Evolutionary conservation across 2,113 vertebrate genomes (phyloP), one percentile per base, ranked within the genome.

Genomic region (Pachyramphus minor): DNA sequence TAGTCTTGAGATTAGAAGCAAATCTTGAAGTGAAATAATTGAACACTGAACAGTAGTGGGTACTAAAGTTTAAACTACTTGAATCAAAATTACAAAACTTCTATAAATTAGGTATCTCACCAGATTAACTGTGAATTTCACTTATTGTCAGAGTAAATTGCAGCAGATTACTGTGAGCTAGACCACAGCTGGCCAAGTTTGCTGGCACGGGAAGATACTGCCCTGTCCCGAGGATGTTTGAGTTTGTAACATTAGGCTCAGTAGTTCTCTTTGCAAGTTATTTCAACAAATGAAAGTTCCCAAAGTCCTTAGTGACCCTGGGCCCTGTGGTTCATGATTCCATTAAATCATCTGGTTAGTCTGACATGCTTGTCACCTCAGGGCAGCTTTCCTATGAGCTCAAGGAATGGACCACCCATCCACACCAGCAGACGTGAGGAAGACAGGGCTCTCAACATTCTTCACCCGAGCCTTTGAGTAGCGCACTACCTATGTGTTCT

Each of bases 341-440:
- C 31, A n/a, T 4, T 3, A 63, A 76, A n/a, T 18, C 27, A 9
- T 55, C 63, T 67, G 23, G 45, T 66, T 45, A 71, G 42, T 17
- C 18, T 21, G 8, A 85, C 23, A 35, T 0, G 1, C 47, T 30
- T 14, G 9, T 52, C 45, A 53, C 11, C 30, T 14, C 3, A 0
- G 5, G n/a, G 22, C 58, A 83, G 47, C 56, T 55, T 55, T 84
- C 50, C 59, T 17, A 25, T 0, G 0, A 87, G 33, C 25, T 75
- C 52, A 42, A 31, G 35, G 33, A 59, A 63, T 2, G 1, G 8
- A 35, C 21, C 18, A 28, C 12, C 52, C 47, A 41, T 3, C 19
- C 56, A 47, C 12, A 8, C 0, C 0, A 55, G 77, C 39, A 59
- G 23, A 63, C 25, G 6, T 8, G 27, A 60, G 25, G 20, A 87